Evolutionary conservation across 2,113 vertebrate genomes (phyloP).

Genomic region (Cephalopholis sonnerati): DNA sequence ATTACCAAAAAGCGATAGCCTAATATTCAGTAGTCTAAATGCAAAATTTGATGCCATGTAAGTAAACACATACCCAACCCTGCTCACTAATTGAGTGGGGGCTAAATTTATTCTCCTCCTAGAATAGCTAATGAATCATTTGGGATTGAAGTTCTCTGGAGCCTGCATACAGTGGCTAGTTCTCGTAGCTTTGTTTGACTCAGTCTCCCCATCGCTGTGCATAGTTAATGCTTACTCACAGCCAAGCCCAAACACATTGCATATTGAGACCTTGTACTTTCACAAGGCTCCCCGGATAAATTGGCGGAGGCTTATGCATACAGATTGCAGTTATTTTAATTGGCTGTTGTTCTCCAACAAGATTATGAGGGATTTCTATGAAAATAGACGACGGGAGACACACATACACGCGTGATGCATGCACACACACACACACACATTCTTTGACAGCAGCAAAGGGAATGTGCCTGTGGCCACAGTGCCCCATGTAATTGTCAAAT

Average conservation of each 20-base stretch:
- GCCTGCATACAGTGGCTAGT: slow-evolving; percentile 53
- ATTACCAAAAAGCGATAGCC: not conserved
- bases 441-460: slow-evolving; percentile 56
- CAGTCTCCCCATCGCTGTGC: slow-evolving; percentile 14
- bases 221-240: slow-evolving; percentile 50
- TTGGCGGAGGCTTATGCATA: slow-evolving; percentile 61
- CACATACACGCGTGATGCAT: not conserved
- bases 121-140: slow-evolving; percentile 72
- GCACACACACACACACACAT: slow-evolving; percentile 16
- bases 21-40: not conserved
- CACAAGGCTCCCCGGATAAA: slow-evolving; percentile 51
- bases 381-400: slow-evolving; percentile 31
- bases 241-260: slow-evolving; percentile 29
- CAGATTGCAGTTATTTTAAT: slow-evolving; percentile 73
- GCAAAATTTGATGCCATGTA: not conserved
- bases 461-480: slow-evolving; percentile 53
- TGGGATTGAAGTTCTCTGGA: slow-evolving; percentile 71
- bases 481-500: slow-evolving; percentile 57
- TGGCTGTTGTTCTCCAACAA: slow-evolving; percentile 70
- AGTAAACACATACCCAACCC: slow-evolving; percentile 9
- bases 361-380: slow-evolving; percentile 56
- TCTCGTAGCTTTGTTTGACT: slow-evolving; percentile 40
- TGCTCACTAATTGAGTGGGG: slow-evolving; percentile 62
- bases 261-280: slow-evolving; percentile 43
- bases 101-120: slow-evolving; percentile 71